These are phyloP conservation scores for Noctua janthe DNA, from an alignment of 2,888 invertebrate species.

Conservation along the genomic window DNA sequence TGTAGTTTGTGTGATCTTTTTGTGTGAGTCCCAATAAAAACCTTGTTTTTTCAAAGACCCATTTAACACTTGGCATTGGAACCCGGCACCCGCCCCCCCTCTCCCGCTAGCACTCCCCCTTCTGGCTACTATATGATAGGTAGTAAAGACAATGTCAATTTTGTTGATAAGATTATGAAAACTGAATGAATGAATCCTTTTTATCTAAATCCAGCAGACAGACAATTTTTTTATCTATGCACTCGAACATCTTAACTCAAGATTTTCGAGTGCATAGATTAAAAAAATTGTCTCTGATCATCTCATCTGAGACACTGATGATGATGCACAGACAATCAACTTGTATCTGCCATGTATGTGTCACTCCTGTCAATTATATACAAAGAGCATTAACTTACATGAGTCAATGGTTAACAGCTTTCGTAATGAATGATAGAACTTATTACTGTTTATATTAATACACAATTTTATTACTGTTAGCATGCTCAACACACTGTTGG, in stretches of 20 bases:
- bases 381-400: constrained; percentile 12
- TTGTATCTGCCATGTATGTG: background rate
- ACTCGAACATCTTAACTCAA: constrained; percentile 3
- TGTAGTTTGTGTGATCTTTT: background rate
- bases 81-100: background rate
- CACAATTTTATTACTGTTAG: background rate
- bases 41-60: background rate
- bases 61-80: background rate
- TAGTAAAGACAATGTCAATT: background rate
- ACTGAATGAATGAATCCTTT: constrained; percentile 3
- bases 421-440: background rate
- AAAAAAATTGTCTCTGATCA: constrained; percentile 6
- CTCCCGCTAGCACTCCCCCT: background rate
- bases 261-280: background rate
- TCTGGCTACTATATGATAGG: background rate
- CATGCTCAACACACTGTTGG: background rate
- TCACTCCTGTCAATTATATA: constrained; percentile 14
- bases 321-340: background rate
- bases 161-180: constrained; percentile 17
- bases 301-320: constrained; percentile 30
- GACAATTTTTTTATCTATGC: background rate
- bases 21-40: background rate
- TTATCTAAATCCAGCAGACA: constrained; percentile 7
- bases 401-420: constrained; percentile 8
- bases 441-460: background rate